Evolutionary conservation across 2,888 invertebrate genomes (phyloP).

Genomic region (Amiota communis): DNA sequence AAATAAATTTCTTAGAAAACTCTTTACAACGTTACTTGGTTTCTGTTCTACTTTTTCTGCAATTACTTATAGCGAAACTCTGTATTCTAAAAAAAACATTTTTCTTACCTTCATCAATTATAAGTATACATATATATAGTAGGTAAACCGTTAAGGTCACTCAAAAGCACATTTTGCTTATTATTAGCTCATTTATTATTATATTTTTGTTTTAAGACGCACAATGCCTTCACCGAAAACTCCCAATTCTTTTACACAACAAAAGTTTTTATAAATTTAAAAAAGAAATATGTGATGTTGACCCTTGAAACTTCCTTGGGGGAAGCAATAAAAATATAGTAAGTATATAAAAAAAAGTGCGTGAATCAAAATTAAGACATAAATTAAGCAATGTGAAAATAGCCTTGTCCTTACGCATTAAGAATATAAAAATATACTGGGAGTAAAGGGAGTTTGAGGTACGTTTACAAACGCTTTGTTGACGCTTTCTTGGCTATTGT

Average conservation of each 20-base stretch:
- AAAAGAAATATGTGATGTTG: conserved; percentile 28
- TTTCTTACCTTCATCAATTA: too few relatives aligned
- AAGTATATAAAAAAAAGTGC: conserved; percentile 47
- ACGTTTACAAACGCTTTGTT: conserved; percentile 27
- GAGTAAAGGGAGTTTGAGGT: conserved; percentile 8
- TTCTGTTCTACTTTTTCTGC: too few relatives aligned
- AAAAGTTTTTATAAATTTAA: conserved; percentile 55
- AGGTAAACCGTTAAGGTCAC: conserved; percentile 52
- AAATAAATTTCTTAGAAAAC: too few relatives aligned
- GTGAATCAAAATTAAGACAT: conserved; percentile 72
- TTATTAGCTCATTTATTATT: conserved; percentile 71
- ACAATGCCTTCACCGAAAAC: conserved; percentile 21
- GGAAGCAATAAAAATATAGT: conserved; percentile 45
- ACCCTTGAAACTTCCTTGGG: conserved; percentile 18
- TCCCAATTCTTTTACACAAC: conserved; percentile 25
- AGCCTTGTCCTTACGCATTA: conserved; percentile 15
- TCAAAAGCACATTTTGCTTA: conserved; percentile 70
- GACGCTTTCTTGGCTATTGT: too few relatives aligned
- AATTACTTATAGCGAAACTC: too few relatives aligned
- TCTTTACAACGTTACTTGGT: too few relatives aligned
- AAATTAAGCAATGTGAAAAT: conserved; percentile 64
- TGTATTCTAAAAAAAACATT: too few relatives aligned
- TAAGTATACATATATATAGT: too few relatives aligned
- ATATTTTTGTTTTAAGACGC: background rate
- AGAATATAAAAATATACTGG: conserved; percentile 26